Conservation (phyloP, 1,140 invertebrate genomes). For the Eurosta solidaginis region DNA sequence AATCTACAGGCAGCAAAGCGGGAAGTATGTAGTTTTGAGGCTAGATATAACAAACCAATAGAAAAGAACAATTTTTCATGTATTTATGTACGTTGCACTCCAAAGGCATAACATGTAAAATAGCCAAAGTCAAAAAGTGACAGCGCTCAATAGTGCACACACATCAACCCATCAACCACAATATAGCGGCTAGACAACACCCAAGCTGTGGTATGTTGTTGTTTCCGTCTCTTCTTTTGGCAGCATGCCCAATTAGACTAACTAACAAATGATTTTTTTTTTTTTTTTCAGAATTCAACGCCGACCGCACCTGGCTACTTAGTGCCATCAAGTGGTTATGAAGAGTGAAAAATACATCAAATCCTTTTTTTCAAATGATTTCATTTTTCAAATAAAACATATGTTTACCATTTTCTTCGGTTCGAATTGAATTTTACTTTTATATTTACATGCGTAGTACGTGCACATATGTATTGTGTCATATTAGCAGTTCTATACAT, state of each 20-base stretch:
- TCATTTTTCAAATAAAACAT: background rate
- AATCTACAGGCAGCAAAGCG: no score
- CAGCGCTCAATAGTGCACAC: conserved; percentile 3
- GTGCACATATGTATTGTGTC: no score
- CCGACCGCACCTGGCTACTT: background rate
- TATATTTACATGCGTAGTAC: background rate
- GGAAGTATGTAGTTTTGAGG: no score
- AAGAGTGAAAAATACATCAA: conserved; percentile 17
- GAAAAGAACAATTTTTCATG: background rate
- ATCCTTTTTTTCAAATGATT: conserved; percentile 10
- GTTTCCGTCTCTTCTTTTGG: background rate
- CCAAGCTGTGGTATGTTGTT: background rate
- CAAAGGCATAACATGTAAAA: background rate
- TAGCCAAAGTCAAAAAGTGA: conserved; percentile 2
- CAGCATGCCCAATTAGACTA: conserved; percentile 7
- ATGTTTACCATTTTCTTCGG: conserved; percentile 5
- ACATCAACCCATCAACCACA: background rate
- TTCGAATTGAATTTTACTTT: background rate
- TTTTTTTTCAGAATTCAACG: no score
- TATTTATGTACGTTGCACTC: background rate
- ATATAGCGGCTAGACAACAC: background rate
- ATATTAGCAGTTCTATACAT: no score
- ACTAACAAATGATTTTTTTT: background rate
- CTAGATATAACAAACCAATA: no score
- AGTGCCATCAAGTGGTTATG: background rate